Percentiles rank a stretch among this genome's conserved stretches.
Evolutionary conservation across 2,888 invertebrate species (phyloP).

Genomic region (Dolichomitus sp.): DNA sequence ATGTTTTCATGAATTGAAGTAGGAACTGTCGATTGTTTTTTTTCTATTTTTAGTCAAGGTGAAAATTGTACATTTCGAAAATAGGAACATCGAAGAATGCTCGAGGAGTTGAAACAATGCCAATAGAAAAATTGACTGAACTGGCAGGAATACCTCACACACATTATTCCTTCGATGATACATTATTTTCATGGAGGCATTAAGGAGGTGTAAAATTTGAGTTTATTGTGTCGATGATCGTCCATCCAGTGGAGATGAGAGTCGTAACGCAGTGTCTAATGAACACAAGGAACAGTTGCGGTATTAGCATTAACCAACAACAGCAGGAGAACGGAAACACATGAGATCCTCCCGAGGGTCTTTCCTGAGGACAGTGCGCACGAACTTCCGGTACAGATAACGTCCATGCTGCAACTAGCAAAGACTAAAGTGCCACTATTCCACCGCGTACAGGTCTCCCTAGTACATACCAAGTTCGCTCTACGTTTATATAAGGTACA

Average conservation of each 20-base stretch:
- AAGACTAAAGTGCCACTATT: conserved; percentile 38
- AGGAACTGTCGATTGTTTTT: neutral
- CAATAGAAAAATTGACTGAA: neutral
- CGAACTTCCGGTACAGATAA: conserved; percentile 52
- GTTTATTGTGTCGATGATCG: neutral
- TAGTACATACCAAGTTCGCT: neutral
- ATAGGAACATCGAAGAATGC: neutral
- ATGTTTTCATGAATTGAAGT: neutral
- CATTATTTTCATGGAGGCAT: neutral
- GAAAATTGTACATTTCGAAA: neutral
- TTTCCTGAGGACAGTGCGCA: conserved; percentile 21
- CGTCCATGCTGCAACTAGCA: conserved; percentile 23
- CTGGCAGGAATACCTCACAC: too few species aligned
- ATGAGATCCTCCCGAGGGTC: conserved; percentile 38
- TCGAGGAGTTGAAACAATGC: neutral
- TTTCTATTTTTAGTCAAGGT: neutral
- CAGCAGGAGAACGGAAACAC: conserved; percentile 25
- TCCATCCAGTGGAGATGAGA: neutral
- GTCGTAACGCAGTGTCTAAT: neutral
- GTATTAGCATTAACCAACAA: conserved; percentile 18
- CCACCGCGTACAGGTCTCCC: conserved; percentile 2
- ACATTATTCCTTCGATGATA: neutral
- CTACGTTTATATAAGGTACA: neutral
- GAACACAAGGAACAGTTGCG: neutral
- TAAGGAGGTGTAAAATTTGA: neutral